Evolutionary conservation across 2,797 vertebrate species (phyloP), one percentile per base, ranked within the genome.

Genomic region (Simalia tracyae): DNA sequence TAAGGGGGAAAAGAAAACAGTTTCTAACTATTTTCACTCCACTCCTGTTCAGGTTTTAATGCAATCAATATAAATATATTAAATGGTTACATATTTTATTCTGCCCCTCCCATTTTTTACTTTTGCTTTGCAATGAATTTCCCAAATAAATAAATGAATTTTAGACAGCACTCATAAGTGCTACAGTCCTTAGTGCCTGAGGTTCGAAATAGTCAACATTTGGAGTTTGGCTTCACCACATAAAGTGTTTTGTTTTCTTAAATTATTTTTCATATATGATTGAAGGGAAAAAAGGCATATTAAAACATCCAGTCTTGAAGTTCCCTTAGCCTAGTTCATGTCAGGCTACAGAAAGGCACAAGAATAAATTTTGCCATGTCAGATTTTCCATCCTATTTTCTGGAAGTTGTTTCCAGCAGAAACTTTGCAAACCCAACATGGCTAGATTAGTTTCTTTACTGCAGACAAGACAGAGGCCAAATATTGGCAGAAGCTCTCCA

Each of bases 1-100:
- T 22, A 9, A 7, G 7, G 3, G 14, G 3, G 0, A 1, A 4
- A 22, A 22, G 36, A 19, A 76, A 2, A 22, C 14, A 76, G 36
- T 17, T 72, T 72, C n/a, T 72, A 17, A 15, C 66, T 24, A 24
- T 81, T 76, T 46, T 46, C 36, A 81, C 50, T 54, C 5, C 50
- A 54, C 7, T 22, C 7, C 17, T 42, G 8, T 76, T 42, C 68
- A 42, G 17, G 31, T 19, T 76, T 76, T 76, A 76, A 42, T 42
- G 68, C 68, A 42, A 42, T 76, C 1, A 76, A 76, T 14, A 76
- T 76, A 76, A 36, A 42, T 76, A 76, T 76, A 76, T 31, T 36
- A 76, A 76, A 76, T 9, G 9, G 7, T 9, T 42, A 76, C 31
- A 76, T 19, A 76, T 76, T 76, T 31, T 76, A 22, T 1, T 76